Conservation (phyloP, 2,113 vertebrate species). For the Marmota monax region DNA sequence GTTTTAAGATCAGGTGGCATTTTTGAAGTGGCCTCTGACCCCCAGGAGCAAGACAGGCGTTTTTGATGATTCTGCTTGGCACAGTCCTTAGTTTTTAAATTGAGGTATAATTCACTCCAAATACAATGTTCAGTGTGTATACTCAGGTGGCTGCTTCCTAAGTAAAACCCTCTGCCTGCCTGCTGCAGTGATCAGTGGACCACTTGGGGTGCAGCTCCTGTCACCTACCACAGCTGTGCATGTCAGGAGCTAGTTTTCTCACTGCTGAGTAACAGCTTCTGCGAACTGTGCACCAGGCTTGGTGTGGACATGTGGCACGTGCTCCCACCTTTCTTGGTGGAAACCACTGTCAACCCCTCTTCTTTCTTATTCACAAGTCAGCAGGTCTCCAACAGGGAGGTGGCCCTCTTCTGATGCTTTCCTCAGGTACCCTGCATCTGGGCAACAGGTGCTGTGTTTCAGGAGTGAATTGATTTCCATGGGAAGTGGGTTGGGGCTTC, state of each 20-base stretch:
- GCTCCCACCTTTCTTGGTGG: not conserved
- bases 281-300: not conserved
- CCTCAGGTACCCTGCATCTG: not conserved
- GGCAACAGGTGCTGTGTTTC: not conserved
- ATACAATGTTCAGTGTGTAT: not conserved
- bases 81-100: not conserved
- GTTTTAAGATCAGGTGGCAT: not conserved
- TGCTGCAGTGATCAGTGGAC: not conserved
- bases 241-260: not conserved
- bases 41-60: not conserved
- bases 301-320: not conserved
- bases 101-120: not conserved
- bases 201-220: not conserved
- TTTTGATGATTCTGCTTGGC: not conserved
- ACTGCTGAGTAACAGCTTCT: not conserved
- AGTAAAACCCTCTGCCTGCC: no score
- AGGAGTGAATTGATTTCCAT: not conserved
- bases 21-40: not conserved
- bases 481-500: not conserved
- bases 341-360: not conserved
- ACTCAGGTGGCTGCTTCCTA: not conserved
- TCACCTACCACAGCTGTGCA: not conserved
- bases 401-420: not conserved
- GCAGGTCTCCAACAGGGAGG: not conserved
- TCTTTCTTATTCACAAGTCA: not conserved